Evolutionary conservation across 2,797 vertebrate genomes (phyloP), one percentile per base, ranked within the genome.

Genomic region (Sebastes oblongus): DNA sequence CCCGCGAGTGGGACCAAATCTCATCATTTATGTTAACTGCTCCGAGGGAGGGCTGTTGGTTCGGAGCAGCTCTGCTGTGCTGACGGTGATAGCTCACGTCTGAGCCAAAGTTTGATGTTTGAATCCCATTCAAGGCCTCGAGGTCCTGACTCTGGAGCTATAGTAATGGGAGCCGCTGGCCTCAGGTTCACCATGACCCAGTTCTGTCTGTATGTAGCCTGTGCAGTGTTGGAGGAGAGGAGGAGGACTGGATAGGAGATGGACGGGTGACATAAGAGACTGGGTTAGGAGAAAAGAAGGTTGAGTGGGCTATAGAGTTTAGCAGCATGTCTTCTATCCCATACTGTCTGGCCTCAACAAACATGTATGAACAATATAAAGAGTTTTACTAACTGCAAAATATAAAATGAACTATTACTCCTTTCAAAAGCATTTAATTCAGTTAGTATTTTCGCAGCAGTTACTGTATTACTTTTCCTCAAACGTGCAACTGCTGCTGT

Each of bases 151-250:
- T 89, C 61, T 73, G 58, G 83, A 85, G 89, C 78, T 81, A 42
- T 82, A 62, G 89, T 89, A 93, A 95, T 58, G 66, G 73, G 86
- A 94, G 86, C 89, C 34, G 25, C 77, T 81, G 83, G 87, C 86
- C 91, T 95, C 92, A 75, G 87, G 88, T 95, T 95, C 86, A n/a
- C 73, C 46, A 13, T 89, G 92, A 92, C 93, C 93, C 87, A 92
- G 60, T 91, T 95, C 86, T 89, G 84, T 93, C 91, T 74, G 58
- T 76, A 20, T 64, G 85, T 42, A 75, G 74, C 75, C 81, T 79
- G 77, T 62, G 83, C 54, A 25, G 50, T 46, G 69, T 24, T 46
- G 77, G 66, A 65, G 55, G 68, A 77, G 78, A 71, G 30, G 73
- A 81, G 9, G 58, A 81, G 7, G 54, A 29, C 65, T 4, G 22